Conservation (phyloP, 2,113 vertebrate species). For the Arothron firmamentum region DNA sequence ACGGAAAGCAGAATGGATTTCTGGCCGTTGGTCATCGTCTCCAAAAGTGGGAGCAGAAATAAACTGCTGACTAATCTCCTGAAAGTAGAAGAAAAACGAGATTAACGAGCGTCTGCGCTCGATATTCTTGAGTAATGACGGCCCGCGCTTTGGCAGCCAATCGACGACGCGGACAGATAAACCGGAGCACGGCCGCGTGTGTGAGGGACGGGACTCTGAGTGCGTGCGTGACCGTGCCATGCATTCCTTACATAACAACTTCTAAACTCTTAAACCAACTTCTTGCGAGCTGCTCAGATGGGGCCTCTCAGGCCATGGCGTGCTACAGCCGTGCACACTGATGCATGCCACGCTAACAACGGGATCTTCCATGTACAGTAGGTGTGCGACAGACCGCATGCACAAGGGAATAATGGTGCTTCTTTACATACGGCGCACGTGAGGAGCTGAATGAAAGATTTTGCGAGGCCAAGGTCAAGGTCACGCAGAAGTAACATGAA, state of each 20-base stretch:
- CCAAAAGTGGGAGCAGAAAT: too few relatives aligned
- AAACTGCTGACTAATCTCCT: too few relatives aligned
- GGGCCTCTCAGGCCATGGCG: constrained; percentile 1
- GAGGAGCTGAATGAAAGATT: constrained; percentile 11
- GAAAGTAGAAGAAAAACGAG: too few relatives aligned
- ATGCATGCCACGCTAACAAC: too few relatives aligned
- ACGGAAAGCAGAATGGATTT: too few relatives aligned
- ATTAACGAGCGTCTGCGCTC: too few relatives aligned
- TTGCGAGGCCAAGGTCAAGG: constrained; percentile 66
- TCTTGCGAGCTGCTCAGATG: constrained; percentile 16
- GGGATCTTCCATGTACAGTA: too few relatives aligned
- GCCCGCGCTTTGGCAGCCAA: too few relatives aligned
- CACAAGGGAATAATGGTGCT: not conserved
- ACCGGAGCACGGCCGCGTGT: not conserved
- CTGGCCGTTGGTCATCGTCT: too few relatives aligned
- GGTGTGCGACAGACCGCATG: too few relatives aligned
- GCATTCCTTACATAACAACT: constrained; percentile 34
- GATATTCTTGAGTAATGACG: too few relatives aligned
- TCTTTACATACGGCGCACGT: not conserved
- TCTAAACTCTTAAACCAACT: constrained; percentile 27
- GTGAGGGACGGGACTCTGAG: constrained; percentile 11
- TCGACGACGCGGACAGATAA: too few relatives aligned
- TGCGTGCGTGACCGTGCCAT: constrained; percentile 8
- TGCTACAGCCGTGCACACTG: constrained; percentile 5
- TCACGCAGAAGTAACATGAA: constrained; percentile 69